Percentiles rank a stretch among this genome's conserved stretches.
Evolutionary conservation across 2,113 vertebrate species (phyloP).

Genomic region (Sula dactylatra): DNA sequence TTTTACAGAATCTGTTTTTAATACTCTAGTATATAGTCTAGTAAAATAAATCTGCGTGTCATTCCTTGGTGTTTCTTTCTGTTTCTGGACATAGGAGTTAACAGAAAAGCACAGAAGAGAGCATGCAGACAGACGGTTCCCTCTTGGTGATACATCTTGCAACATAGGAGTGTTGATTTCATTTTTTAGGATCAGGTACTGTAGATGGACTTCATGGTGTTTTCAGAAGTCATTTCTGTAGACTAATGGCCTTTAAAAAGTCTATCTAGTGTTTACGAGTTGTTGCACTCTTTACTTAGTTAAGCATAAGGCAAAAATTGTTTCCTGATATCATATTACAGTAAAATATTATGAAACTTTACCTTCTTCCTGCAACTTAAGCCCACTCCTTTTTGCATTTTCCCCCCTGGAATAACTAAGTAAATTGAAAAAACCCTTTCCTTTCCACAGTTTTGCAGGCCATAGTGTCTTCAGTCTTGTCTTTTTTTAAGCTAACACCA

Average conservation of each 20-base stretch:
- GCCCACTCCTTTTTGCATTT: not conserved
- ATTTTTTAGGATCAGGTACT: not conserved
- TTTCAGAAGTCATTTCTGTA: not conserved
- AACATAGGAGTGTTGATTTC: not conserved
- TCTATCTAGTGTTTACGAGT: not conserved
- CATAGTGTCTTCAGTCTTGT: not conserved
- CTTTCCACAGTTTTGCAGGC: not conserved
- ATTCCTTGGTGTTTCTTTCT: not conserved
- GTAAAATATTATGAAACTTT: not conserved
- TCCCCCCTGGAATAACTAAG: not conserved
- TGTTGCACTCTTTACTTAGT: not conserved
- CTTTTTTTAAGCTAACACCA: not conserved
- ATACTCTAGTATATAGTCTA: not conserved
- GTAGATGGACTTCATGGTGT: not conserved
- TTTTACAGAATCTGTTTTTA: not conserved
- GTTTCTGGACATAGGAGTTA: not conserved
- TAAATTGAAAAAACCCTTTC: not conserved
- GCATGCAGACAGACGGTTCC: not conserved
- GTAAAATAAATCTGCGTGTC: not conserved
- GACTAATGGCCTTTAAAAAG: not conserved
- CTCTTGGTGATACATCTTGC: not conserved
- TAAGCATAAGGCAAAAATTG: not conserved
- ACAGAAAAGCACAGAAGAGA: not conserved
- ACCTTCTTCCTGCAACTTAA: not conserved
- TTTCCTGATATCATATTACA: not conserved